These are phyloP conservation scores for Dendrophyllia cribrosa DNA, from an alignment of 64 coral and sea anemone genomes.

Conservation along the genomic window DNA sequence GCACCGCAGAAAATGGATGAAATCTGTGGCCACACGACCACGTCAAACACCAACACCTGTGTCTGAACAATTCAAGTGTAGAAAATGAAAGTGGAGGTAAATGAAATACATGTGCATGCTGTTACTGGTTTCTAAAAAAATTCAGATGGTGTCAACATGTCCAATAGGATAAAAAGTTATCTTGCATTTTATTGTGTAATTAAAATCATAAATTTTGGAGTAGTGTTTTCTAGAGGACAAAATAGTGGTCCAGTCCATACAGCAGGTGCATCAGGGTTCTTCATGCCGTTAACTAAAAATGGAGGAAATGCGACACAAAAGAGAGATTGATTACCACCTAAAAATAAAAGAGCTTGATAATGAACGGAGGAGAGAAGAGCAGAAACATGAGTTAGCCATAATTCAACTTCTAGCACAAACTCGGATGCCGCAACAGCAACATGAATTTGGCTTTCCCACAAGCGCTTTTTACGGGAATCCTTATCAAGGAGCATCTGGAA, in stretches of 20 bases:
- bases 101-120: background rate
- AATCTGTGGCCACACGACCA: background rate
- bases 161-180: too few species aligned
- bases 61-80: background rate
- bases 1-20: background rate
- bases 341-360: conserved; percentile 12
- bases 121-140: too few species aligned
- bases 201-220: too few species aligned
- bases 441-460: background rate
- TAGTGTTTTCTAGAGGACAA: too few species aligned
- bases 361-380: background rate
- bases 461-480: too few species aligned
- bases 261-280: too few species aligned
- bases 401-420: background rate
- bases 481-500: too few species aligned
- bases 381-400: background rate
- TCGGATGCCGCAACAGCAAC: background rate
- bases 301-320: background rate
- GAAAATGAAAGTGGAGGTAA: conserved; percentile 2
- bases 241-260: too few species aligned
- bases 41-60: background rate
- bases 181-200: too few species aligned
- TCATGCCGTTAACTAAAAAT: too few species aligned
- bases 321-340: background rate
- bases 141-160: too few species aligned